Evolutionary conservation across 2,113 vertebrate genomes (phyloP), one percentile per base, ranked within the genome.

Genomic region (Agapornis roseicollis): DNA sequence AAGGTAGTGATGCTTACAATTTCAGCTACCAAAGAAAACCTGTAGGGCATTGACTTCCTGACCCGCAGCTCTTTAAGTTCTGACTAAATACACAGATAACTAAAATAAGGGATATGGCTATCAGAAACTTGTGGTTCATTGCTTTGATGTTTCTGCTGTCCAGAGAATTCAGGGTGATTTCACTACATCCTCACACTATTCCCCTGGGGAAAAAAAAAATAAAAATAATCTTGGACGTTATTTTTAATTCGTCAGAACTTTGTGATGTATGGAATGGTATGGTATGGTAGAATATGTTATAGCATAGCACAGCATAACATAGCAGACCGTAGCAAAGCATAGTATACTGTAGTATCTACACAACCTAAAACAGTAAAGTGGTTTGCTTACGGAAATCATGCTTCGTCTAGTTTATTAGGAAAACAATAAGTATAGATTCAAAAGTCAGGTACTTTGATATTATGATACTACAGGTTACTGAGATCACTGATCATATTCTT

Each of bases 1-100:
- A 91, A 85, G 35, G 85, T 88, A 95, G 85, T 60, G 35, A 74
- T 95, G 60, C 68, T 97, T 90, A 73, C 79, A 52, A 28, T 90
- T 91, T 91, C 80, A 80, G 44, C 58, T 70, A 49, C 46, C 37
- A n/a, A 50, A 49, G 39, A 76, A 91, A 96, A 63, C 29, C 46
- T 91, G 12, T 55, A 90, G 63, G 63, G 18, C 71, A 78, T 66
- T 91, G 64, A 35, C 35, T 83, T 23, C 47, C 49, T 90, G 82
- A 93, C 60, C 46, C 39, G 24, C 12, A 33, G n/a, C 46, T 17
- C 17, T 85, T 89, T 76, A 65, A 68, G 24, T 76, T 82, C 74
- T 90, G 72, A 63, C 25, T 66, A 83, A 92, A 96, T 87, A 71
- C 18, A 61, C 49, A 44, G 12, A 77, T 4, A 37, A 47, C 47